Evolutionary conservation across 1,140 invertebrate genomes (phyloP), one percentile per base, ranked within the genome.

Genomic region (Halictus rubicundus): DNA sequence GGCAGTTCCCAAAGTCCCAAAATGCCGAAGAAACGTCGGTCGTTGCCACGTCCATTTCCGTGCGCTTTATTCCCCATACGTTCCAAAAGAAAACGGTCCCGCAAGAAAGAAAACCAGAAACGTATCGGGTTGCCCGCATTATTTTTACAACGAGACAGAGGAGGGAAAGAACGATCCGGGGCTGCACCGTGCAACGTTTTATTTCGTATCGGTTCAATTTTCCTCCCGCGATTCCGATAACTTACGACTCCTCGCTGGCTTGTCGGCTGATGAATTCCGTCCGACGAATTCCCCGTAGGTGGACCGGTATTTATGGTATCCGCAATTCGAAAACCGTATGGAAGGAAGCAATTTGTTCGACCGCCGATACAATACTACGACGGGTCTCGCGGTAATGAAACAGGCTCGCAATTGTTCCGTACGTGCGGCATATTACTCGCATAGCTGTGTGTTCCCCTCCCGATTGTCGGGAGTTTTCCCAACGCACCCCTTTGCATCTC

Each of bases 261-360:
- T 57, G 65, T 37, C 59, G 61, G 65, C 68, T 70, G 57, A 60
- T 71, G 68, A 70, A 84, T 82, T 81, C 70, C 74, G 42, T 75
- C 59, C 83, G 72, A 82, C 83, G 81, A 86, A 86, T 86, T 86
- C 74, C 69, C 83, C 52, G 49, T 76, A 78, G 83, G 70, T 86
- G 73, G 66, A 21, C 32, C 63, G 4, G 69, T 86, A 83, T 85
- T 85, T 85, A 85, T 84, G 82, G 82, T 66, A 84, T 81, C 80
- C 78, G 84, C 80, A 73, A 84, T 84, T 84, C 82, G 84, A 78
- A 85, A 85, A 84, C 74, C 83, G 71, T 74, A 77, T 69, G 78
- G 74, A 82, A 82, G 84, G 73, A 85, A 85, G 83, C 84, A 86
- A 85, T 86, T 86, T 81, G 83, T 82, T 86, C 75, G 79, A 57